Percentiles rank a stretch among this genome's conserved stretches.
Evolutionary conservation across 1,140 invertebrate genomes (phyloP).

Genomic region (Prorops nasuta): DNA sequence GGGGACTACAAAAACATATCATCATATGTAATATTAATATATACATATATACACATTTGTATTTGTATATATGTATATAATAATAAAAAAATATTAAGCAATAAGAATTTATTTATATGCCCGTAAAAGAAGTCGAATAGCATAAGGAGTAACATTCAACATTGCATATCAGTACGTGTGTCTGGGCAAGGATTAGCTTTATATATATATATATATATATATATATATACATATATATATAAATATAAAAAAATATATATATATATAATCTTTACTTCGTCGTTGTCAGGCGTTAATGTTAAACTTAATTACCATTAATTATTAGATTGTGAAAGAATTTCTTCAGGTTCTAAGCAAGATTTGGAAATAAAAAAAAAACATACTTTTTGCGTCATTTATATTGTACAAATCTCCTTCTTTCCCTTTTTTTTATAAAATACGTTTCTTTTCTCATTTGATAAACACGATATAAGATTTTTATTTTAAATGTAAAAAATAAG

Average conservation of each 20-base stretch:
- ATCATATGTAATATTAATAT: conserved; percentile 51
- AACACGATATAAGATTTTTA: neutral
- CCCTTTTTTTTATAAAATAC: neutral
- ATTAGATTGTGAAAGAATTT: conserved; percentile 53
- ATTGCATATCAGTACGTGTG: conserved; percentile 54
- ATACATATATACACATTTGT: conserved; percentile 14
- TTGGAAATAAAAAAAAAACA: conserved; percentile 52
- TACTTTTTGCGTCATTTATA: neutral
- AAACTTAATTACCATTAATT: conserved; percentile 52
- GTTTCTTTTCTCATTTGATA: neutral
- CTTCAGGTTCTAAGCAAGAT: conserved; percentile 54
- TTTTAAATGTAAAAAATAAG: neutral
- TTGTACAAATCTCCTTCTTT: too few species aligned
- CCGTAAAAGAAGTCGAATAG: conserved; percentile 29
- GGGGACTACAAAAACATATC: conserved; percentile 60
- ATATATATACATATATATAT: conserved; percentile 26
- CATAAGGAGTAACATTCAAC: conserved; percentile 35
- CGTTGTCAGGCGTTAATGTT: conserved; percentile 53
- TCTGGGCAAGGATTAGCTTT: conserved; percentile 55
- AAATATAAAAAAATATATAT: conserved; percentile 34
- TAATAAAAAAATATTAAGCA: conserved; percentile 47
- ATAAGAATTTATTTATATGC: conserved; percentile 57
- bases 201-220: conserved; percentile 12
- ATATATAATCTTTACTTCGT: conserved; percentile 48
- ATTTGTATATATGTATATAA: conserved; percentile 16